Evolutionary conservation across 2,888 invertebrate species (phyloP).

Genomic region (Isotomurus palustris): DNA sequence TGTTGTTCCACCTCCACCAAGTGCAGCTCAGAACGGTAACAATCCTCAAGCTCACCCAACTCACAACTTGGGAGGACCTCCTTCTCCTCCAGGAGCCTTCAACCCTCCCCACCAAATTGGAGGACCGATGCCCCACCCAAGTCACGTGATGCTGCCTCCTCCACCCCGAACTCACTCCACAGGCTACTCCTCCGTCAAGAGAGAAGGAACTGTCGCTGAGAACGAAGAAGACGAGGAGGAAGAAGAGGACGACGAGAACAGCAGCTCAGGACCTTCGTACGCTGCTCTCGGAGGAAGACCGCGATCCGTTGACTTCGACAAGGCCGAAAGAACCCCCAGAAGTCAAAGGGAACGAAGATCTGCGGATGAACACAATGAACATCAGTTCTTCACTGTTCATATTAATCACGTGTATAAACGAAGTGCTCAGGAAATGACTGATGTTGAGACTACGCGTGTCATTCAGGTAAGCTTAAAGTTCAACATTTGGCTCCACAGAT

Average conservation of each 20-base stretch:
- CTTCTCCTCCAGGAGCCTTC: conserved; percentile 27
- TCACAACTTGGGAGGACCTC: conserved; percentile 29
- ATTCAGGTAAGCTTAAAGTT: conserved; percentile 48
- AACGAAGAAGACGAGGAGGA: conserved; percentile 44
- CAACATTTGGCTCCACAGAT: not conserved
- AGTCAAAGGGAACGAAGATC: conserved; percentile 63
- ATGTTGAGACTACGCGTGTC: conserved; percentile 51
- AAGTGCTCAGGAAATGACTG: conserved; percentile 76
- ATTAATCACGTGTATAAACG: conserved; percentile 72
- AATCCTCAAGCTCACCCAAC: conserved; percentile 55
- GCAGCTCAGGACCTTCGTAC: conserved; percentile 49
- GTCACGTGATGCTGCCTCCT: conserved; percentile 72
- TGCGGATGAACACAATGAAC: conserved; percentile 53
- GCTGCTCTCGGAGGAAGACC: conserved; percentile 73
- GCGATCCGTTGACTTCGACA: conserved; percentile 78
- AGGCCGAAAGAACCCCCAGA: conserved; percentile 59
- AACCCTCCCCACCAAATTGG: conserved; percentile 33
- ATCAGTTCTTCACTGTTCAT: conserved; percentile 48
- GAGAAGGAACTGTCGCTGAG: conserved; percentile 58
- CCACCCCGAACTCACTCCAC: conserved; percentile 70
- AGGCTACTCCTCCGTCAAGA: conserved; percentile 75
- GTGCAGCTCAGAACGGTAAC: conserved; percentile 43
- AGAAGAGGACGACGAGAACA: conserved; percentile 37
- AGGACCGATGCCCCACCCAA: conserved; percentile 56
- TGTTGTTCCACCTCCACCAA: conserved; percentile 20